Conservation (phyloP, 2,797 vertebrate species). For the Odontamblyopus lacepedii region DNA sequence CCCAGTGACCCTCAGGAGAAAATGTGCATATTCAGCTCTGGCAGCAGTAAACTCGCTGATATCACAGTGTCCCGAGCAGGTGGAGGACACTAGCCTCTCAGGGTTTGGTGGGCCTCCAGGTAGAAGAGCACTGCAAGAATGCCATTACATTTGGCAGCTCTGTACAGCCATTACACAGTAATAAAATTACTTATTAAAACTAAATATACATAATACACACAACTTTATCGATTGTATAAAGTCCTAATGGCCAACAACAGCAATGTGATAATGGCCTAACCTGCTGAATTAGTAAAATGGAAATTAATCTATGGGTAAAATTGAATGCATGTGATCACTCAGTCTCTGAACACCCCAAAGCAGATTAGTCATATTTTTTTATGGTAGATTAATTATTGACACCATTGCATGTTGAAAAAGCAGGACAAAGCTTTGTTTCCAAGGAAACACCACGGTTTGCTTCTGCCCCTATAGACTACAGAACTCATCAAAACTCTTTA, state of each 20-base stretch:
- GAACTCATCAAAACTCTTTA: too few species aligned
- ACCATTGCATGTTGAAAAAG: slow-evolving; percentile 22
- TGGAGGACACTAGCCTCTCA: slow-evolving; percentile 63
- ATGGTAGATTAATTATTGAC: slow-evolving; percentile 29
- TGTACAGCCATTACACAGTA: neutral
- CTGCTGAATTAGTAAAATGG: neutral
- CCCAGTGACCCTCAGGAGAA: slow-evolving; percentile 61
- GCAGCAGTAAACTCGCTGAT: slow-evolving; percentile 69
- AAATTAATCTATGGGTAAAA: slow-evolving; percentile 1
- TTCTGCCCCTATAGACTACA: neutral
- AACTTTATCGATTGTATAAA: neutral
- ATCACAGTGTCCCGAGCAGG: slow-evolving; percentile 67
- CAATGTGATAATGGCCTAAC: too few species aligned
- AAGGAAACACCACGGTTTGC: slow-evolving; percentile 20
- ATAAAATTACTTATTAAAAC: neutral
- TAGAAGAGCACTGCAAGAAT: slow-evolving; percentile 8
- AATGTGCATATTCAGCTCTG: slow-evolving; percentile 64
- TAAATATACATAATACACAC: neutral
- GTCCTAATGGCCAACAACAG: neutral
- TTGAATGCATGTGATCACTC: neutral
- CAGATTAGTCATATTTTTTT: slow-evolving; percentile 15
- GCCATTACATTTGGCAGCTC: neutral
- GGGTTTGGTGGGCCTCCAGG: slow-evolving; percentile 38
- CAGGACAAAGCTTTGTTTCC: slow-evolving; percentile 36
- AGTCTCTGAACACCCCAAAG: too few species aligned